Conservation (phyloP, 1,140 invertebrate genomes). For the Coenobita brevimanus region DNA sequence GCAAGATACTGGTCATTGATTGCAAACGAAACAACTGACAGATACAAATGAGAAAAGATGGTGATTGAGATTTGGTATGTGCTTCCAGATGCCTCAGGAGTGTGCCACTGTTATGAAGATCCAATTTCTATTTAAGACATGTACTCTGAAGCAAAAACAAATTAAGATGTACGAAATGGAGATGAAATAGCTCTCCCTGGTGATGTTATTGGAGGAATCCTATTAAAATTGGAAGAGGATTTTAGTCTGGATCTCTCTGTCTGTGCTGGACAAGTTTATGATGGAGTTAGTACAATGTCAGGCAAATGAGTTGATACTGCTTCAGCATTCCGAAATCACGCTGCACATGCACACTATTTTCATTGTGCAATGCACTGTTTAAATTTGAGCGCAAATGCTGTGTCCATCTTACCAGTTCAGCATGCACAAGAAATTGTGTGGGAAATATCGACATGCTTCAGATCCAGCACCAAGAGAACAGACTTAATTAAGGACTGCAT, state of each 20-base stretch:
- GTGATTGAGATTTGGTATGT: neutral
- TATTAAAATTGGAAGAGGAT: neutral
- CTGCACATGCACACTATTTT: neutral
- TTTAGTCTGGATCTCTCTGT: slow-evolving; percentile 1
- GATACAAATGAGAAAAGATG: neutral
- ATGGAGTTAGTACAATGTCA: neutral
- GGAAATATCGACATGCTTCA: neutral
- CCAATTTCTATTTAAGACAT: neutral
- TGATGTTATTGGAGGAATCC: neutral
- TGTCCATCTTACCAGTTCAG: neutral
- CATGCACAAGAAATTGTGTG: slow-evolving; percentile 1
- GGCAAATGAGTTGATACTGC: neutral
- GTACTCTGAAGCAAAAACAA: slow-evolving; percentile 2
- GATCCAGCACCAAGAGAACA: slow-evolving; percentile 1
- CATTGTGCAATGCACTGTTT: neutral
- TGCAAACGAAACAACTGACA: neutral
- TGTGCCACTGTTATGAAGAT: neutral
- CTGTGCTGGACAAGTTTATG: neutral
- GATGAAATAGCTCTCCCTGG: neutral
- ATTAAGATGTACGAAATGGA: neutral
- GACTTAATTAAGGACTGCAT: no score
- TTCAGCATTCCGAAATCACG: neutral
- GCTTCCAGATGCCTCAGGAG: neutral
- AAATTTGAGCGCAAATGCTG: neutral
- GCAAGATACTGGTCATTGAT: neutral